Evolutionary conservation across 2,888 invertebrate species (phyloP).

Genomic region (Diadromus collaris): DNA sequence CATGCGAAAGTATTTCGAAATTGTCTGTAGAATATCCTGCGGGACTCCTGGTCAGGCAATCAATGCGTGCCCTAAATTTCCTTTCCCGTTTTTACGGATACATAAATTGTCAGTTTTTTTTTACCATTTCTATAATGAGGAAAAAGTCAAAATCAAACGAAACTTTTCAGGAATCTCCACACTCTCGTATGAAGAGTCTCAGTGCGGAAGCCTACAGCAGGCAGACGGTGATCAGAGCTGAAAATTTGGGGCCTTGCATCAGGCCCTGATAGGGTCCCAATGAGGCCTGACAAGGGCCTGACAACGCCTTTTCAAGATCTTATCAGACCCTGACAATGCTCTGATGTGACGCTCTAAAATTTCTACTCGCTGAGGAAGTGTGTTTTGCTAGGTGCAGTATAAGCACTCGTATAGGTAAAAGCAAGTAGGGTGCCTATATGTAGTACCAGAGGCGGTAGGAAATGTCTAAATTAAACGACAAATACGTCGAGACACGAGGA

Average conservation of each 20-base stretch:
- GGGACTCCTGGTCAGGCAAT: background rate
- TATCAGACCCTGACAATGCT: too few species aligned
- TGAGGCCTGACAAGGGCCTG: too few species aligned
- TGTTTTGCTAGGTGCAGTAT: constrained; percentile 11
- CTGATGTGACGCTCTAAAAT: too few species aligned
- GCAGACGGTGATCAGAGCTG: too few species aligned
- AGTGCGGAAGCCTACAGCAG: constrained; percentile 21
- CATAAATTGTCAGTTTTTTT: background rate
- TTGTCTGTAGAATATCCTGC: background rate
- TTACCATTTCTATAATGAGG: background rate
- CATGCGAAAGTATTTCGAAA: constrained; percentile 16
- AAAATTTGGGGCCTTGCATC: too few species aligned
- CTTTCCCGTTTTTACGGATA: background rate
- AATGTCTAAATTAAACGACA: constrained; percentile 78
- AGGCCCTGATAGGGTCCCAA: too few species aligned
- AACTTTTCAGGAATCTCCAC: background rate
- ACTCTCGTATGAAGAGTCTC: constrained; percentile 22
- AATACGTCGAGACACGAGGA: constrained; percentile 77
- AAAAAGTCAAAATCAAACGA: background rate
- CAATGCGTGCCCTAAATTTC: background rate
- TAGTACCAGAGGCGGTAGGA: constrained; percentile 54
- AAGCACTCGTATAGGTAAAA: constrained; percentile 17
- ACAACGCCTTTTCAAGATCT: too few species aligned
- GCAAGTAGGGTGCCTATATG: constrained; percentile 19
- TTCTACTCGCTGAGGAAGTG: too few species aligned